Evolutionary conservation across 2,797 vertebrate species (phyloP), one percentile per base, ranked within the genome.

Genomic region (Cuculus canorus): DNA sequence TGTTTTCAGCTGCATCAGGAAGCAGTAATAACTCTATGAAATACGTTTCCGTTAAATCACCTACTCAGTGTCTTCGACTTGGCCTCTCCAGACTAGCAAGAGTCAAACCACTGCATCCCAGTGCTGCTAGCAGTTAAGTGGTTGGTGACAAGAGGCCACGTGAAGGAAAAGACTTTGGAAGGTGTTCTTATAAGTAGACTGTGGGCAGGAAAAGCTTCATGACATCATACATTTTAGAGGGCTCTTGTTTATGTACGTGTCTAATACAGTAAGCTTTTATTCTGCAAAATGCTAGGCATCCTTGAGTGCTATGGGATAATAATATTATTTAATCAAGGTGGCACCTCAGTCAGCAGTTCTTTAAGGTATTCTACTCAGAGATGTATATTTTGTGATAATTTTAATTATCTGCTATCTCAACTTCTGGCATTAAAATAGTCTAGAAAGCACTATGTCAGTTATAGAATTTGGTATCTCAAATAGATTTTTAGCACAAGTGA

Each of bases 81-180:
- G 99, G 99, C 90, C 97, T 99, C 82, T 99, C 99, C 81, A 98
- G 99, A 63, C 96, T 98, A 27, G 99, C 99, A 50, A 98, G 98
- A 91, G 98, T 99, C 87, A 99, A 99, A 96, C 98, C 98, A 22
- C 97, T 99, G 87, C 99, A 99, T 91, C 98, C 99, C 59, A 97
- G 94, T n/a, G 81, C 98, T 22, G 33, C 98, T 24, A 97, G 94
- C 88, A 98, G 97, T 94, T 99, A 96, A 98, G 53, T 85, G 72
- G 50, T 54, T 48, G 47, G 43, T 81, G 61, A 53, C 39, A 66
- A 88, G 24, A 25, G 81, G 43, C 50, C 50, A 47, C 8, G 0
- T 47, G 54, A 81, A 90, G 50, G 54, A 87, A 82, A 78, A 57
- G 71, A 63, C 61, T 76, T 82, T 47, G 63, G 43, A 47, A 83